phyloP scores from a whole-genome alignment of 1,140 invertebrate species.

The Triops cancriformis region DNA sequence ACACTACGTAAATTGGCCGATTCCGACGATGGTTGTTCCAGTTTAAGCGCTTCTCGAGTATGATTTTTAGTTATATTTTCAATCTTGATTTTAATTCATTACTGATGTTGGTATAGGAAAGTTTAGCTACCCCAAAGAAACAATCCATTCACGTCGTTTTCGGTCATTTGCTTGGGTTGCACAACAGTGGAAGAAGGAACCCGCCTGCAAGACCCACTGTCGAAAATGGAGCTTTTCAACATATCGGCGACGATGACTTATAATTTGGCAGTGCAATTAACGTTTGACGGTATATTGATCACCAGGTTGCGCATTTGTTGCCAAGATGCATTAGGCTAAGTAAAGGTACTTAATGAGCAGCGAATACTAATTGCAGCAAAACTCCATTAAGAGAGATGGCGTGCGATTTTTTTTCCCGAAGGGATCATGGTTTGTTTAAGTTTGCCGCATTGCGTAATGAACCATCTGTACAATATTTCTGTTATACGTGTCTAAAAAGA shows the following conservation, averaged over 20 bases:
- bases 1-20: constrained; percentile 37
- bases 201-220: constrained; percentile 44
- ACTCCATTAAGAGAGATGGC: no score
- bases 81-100: constrained; percentile 23
- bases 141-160: constrained; percentile 31
- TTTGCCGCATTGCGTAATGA: no score
- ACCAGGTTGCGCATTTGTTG: no score
- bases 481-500: no score
- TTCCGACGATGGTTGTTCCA: neutral
- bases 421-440: no score
- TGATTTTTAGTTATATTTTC: constrained; percentile 29
- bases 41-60: constrained; percentile 24
- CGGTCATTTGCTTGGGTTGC: constrained; percentile 42
- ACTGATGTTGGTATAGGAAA: constrained; percentile 14
- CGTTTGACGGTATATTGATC: neutral
- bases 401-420: no score
- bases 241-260: constrained; percentile 82
- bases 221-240: constrained; percentile 82
- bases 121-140: neutral
- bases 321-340: no score
- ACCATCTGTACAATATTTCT: no score
- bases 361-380: no score
- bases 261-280: constrained; percentile 38
- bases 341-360: no score
- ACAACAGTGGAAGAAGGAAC: constrained; percentile 39